These are phyloP conservation scores for Dunckerocampus dactyliophorus DNA, from an alignment of 2,113 vertebrate species.

Conservation along the genomic window DNA sequence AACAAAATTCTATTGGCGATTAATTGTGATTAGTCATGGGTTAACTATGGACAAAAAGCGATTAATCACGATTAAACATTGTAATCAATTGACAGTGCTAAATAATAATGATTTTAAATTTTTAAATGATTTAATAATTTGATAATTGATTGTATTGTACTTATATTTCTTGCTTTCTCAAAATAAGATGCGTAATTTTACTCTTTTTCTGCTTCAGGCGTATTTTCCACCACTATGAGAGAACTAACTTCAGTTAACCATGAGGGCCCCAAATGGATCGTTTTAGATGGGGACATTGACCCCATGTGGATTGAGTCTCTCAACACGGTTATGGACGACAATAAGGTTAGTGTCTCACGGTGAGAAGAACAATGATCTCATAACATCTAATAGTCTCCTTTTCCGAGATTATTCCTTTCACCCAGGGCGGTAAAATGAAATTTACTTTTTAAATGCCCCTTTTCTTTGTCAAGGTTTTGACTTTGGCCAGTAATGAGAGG, in stretches of 20 bases:
- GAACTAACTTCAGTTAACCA: conserved; percentile 64
- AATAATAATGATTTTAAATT: background rate
- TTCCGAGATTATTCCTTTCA: background rate
- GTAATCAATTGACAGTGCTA: too few relatives aligned
- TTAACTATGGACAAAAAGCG: too few relatives aligned
- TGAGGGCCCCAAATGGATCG: conserved; percentile 73
- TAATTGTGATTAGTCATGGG: too few relatives aligned
- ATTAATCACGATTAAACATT: too few relatives aligned
- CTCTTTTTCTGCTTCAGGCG: conserved; percentile 43
- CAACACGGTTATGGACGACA: conserved; percentile 76
- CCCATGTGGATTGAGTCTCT: conserved; percentile 78
- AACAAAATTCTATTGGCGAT: too few relatives aligned
- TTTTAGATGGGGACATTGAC: conserved; percentile 75
- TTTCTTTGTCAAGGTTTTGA: conserved; percentile 63
- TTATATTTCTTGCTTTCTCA: background rate
- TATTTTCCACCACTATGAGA: conserved; percentile 76
- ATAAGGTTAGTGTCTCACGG: conserved; percentile 59
- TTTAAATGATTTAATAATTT: background rate
- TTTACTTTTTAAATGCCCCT: background rate
- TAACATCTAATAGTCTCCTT: background rate
- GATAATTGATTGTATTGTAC: too few relatives aligned
- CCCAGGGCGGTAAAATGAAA: background rate
- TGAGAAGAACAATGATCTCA: too few relatives aligned
- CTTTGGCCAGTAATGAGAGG: conserved; percentile 73
- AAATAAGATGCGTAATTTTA: too few relatives aligned